phyloP scores from a whole-genome alignment of 2,888 invertebrate species.

The Dendrolimus pini region DNA sequence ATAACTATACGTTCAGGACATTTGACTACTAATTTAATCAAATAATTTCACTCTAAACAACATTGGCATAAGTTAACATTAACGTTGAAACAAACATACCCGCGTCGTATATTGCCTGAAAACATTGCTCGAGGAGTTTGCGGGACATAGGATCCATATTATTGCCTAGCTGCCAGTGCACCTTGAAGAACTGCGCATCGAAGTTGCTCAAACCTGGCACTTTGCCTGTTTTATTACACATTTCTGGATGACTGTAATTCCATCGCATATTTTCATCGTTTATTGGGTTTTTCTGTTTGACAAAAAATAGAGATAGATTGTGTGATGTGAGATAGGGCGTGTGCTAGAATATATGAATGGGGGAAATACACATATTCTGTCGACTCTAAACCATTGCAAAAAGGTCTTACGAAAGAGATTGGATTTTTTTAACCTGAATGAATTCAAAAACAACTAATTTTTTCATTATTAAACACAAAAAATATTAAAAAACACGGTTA shows the following conservation, averaged over 20 bases:
- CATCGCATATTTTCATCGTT: constrained; percentile 70
- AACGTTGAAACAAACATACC: constrained; percentile 30
- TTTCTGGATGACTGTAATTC: constrained; percentile 39
- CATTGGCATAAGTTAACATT: no score
- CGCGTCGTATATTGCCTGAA: constrained; percentile 84
- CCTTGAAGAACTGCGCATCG: constrained; percentile 83
- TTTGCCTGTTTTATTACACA: constrained; percentile 80
- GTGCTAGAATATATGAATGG: no score
- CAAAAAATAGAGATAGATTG: no score
- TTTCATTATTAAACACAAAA: no score
- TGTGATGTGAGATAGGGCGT: no score
- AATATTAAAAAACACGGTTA: no score
- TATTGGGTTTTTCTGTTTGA: constrained; percentile 73
- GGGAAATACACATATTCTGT: not conserved
- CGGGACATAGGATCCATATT: constrained; percentile 74
- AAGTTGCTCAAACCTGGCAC: constrained; percentile 78
- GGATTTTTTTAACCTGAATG: no score
- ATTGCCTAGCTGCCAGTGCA: constrained; percentile 78
- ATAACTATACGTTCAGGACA: no score
- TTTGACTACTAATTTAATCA: no score
- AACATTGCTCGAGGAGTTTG: constrained; percentile 82
- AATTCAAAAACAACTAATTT: no score
- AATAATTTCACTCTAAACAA: no score
- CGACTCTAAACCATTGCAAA: not conserved
- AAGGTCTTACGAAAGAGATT: no score